phyloP scores from a whole-genome alignment of 2,888 invertebrate species.

The Cordilura impudica region DNA sequence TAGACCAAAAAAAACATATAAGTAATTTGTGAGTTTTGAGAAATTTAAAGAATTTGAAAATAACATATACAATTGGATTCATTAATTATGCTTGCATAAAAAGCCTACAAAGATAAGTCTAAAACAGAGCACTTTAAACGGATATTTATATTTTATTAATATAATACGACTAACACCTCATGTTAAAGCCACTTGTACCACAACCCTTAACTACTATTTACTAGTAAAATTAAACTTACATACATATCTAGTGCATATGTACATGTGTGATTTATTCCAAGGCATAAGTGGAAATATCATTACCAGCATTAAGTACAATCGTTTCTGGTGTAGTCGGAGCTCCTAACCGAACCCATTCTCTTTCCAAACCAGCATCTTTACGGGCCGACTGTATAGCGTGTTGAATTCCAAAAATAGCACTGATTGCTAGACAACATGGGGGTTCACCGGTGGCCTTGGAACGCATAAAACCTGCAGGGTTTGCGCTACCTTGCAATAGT shows the following conservation, averaged over 20 bases:
- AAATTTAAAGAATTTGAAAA: too few species aligned
- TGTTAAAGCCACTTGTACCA: neutral
- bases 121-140: neutral
- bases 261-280: constrained; percentile 27
- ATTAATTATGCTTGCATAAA: too few species aligned
- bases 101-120: too few species aligned
- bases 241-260: neutral
- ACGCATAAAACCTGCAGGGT: constrained; percentile 82
- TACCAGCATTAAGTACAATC: constrained; percentile 66
- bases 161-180: neutral
- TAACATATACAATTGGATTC: too few species aligned
- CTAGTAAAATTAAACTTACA: neutral
- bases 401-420: constrained; percentile 82
- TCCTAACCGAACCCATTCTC: constrained; percentile 68
- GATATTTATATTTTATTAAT: neutral
- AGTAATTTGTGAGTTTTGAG: too few species aligned
- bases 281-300: constrained; percentile 59
- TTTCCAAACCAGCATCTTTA: constrained; percentile 80
- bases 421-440: constrained; percentile 78
- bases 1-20: too few species aligned
- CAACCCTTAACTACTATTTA: too few species aligned
- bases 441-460: constrained; percentile 85
- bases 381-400: constrained; percentile 83
- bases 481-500: constrained; percentile 82
- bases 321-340: constrained; percentile 71